These are phyloP conservation scores for Halictus quadricinctus DNA, from an alignment of 2,888 invertebrate genomes.

Conservation along the genomic window DNA sequence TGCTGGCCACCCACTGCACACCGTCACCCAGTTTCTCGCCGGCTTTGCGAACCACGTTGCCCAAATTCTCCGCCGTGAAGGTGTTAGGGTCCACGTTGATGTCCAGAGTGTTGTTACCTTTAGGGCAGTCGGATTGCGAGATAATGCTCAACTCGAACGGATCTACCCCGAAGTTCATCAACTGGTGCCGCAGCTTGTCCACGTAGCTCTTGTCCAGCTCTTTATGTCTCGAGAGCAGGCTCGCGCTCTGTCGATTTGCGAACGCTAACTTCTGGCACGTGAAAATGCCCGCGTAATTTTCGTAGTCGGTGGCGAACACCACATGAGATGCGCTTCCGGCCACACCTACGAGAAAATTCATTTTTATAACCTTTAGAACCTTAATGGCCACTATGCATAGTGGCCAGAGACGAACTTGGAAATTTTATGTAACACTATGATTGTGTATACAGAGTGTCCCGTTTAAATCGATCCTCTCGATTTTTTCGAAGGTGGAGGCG, in stretches of 20 bases:
- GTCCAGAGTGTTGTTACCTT: slow-evolving; percentile 84
- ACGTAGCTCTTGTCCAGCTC: slow-evolving; percentile 88
- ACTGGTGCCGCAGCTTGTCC: slow-evolving; percentile 87
- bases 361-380: not conserved
- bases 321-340: slow-evolving; percentile 90
- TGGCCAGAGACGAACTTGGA: not conserved
- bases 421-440: not conserved
- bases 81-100: slow-evolving; percentile 91
- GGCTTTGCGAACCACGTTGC: slow-evolving; percentile 88
- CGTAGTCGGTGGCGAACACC: slow-evolving; percentile 89
- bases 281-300: slow-evolving; percentile 89
- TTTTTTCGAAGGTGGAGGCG: not conserved
- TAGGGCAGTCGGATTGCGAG: slow-evolving; percentile 88
- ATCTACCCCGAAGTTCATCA: slow-evolving; percentile 88
- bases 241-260: slow-evolving; percentile 90
- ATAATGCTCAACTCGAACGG: slow-evolving; percentile 90
- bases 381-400: not conserved
- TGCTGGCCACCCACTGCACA: slow-evolving; percentile 88
- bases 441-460: not conserved
- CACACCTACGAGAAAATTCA: slow-evolving; percentile 84
- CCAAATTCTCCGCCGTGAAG: slow-evolving; percentile 89
- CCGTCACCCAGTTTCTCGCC: slow-evolving; percentile 89
- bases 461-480: not conserved
- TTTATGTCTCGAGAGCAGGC: slow-evolving; percentile 90
- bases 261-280: slow-evolving; percentile 91